Conservation (phyloP, 2,888 invertebrate genomes). For the Muschampia plurimacula region DNA sequence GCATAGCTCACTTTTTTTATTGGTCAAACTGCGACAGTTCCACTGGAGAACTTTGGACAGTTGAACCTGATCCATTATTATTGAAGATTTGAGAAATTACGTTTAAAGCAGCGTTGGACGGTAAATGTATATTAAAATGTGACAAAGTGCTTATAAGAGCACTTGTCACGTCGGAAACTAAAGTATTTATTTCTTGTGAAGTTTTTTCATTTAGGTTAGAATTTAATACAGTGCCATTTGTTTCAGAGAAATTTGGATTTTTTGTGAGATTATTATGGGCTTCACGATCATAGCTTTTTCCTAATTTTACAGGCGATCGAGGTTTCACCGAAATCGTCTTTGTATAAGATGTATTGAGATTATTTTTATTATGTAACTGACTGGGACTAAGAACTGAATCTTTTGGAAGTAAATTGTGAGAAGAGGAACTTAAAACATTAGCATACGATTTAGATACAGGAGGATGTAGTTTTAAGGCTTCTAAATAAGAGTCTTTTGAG, state of each 20-base stretch:
- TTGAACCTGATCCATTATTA: no score
- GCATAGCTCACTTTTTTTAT: no score
- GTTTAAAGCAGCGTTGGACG: conserved; percentile 1
- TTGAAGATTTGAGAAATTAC: background rate
- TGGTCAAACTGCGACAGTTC: no score
- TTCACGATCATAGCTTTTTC: background rate
- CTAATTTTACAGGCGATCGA: background rate
- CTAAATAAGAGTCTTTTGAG: background rate
- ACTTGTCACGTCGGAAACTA: conserved; percentile 1
- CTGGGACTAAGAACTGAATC: background rate
- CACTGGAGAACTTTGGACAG: no score
- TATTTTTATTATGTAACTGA: background rate
- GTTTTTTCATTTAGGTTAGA: background rate
- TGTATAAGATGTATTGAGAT: background rate
- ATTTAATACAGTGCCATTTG: conserved; percentile 1
- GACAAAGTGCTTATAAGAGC: background rate
- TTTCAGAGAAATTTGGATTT: background rate
- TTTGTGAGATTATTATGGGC: background rate
- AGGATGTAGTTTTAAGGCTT: conserved; percentile 2
- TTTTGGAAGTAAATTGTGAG: background rate
- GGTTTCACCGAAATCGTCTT: background rate
- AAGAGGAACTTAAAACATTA: background rate
- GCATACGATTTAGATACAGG: background rate
- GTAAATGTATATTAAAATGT: background rate
- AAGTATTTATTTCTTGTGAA: background rate